Evolutionary conservation across 2,888 invertebrate species (phyloP).

Genomic region (Parnassius apollo): DNA sequence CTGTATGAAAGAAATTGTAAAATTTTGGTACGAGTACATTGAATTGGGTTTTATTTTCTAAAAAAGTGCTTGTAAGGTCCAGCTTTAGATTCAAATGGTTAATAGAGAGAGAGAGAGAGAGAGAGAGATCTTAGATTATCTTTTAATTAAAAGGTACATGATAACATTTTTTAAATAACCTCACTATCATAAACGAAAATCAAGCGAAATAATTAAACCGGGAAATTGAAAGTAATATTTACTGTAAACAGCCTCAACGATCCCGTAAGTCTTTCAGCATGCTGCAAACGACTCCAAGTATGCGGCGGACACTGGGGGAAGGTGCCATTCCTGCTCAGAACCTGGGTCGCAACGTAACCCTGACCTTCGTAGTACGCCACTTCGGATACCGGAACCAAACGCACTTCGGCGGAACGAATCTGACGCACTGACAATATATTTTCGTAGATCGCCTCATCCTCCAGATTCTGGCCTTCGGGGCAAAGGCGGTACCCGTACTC

Average conservation of each 20-base stretch:
- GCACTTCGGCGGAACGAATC: slow-evolving; percentile 76
- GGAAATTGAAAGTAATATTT: slow-evolving; percentile 45
- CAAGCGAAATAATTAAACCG: slow-evolving; percentile 9
- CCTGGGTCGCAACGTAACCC: slow-evolving; percentile 76
- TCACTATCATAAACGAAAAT: not conserved
- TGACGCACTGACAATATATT: slow-evolving; percentile 76
- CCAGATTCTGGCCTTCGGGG: slow-evolving; percentile 77
- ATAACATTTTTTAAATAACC: not conserved
- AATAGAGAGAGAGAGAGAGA: not conserved
- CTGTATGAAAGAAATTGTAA: slow-evolving; percentile 48
- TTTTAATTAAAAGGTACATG: not conserved
- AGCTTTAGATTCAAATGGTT: not conserved
- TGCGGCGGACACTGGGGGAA: slow-evolving; percentile 78
- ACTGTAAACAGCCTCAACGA: slow-evolving; percentile 68
- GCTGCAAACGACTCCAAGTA: slow-evolving; percentile 73
- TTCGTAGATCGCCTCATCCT: slow-evolving; percentile 77
- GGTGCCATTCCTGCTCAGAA: slow-evolving; percentile 74
- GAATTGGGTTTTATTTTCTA: slow-evolving; percentile 8
- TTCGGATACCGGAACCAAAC: slow-evolving; percentile 76
- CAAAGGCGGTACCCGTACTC: slow-evolving; percentile 77
- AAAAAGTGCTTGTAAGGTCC: not conserved
- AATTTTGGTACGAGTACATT: slow-evolving; percentile 38
- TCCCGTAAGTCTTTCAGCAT: slow-evolving; percentile 63
- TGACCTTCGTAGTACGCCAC: slow-evolving; percentile 76
- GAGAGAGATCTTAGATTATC: too few relatives aligned